Evolutionary conservation across 2,113 vertebrate species (phyloP).

Genomic region (Passer montanus): DNA sequence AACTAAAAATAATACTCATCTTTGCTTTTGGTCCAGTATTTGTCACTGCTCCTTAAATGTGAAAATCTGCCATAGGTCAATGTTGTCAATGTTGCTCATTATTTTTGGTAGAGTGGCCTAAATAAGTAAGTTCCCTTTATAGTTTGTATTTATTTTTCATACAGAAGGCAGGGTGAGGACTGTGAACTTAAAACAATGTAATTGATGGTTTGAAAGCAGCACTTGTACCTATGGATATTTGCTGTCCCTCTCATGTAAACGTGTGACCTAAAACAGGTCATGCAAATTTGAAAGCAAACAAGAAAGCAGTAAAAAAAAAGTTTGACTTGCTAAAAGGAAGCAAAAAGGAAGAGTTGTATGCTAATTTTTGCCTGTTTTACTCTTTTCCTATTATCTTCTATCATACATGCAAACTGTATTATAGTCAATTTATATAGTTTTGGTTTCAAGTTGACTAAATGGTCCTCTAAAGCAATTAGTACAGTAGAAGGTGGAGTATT

Average conservation of each 20-base stretch:
- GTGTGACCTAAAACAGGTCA: background rate
- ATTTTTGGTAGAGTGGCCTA: background rate
- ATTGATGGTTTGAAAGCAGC: background rate
- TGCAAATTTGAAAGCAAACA: background rate
- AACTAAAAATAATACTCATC: background rate
- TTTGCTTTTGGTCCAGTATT: background rate
- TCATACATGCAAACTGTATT: background rate
- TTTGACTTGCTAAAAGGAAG: background rate
- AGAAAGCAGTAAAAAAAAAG: background rate
- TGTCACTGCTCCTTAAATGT: background rate
- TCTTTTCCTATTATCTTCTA: background rate
- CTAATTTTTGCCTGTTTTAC: background rate
- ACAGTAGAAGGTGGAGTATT: background rate
- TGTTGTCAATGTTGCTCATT: background rate
- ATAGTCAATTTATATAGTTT: background rate
- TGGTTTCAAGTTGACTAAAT: background rate
- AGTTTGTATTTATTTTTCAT: background rate
- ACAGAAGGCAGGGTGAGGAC: background rate
- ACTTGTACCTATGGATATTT: background rate
- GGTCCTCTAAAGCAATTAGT: background rate
- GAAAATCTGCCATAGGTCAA: background rate
- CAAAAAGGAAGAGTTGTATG: background rate
- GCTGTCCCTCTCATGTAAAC: background rate
- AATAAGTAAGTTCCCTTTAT: background rate
- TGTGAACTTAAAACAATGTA: background rate